Percentiles rank a stretch among this genome's conserved stretches.
Evolutionary conservation across 2,888 invertebrate species (phyloP).

Genomic region (Vannuccia rotundouncinata): DNA sequence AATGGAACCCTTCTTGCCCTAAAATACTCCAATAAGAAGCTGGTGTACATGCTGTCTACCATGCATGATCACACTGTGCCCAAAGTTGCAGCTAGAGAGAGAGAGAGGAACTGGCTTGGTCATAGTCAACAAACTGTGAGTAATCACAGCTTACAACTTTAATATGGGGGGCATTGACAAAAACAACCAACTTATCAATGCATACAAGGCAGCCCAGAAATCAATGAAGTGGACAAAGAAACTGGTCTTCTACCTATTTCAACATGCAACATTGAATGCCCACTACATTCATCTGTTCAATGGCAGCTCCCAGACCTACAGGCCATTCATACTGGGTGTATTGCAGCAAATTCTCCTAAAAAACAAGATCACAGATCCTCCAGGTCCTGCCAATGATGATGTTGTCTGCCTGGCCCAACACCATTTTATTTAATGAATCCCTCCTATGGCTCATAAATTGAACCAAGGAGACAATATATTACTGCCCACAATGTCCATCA

Average conservation of each 20-base stretch:
- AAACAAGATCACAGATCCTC: background rate
- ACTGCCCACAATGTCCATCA: conserved; percentile 31
- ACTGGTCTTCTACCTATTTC: conserved; percentile 21
- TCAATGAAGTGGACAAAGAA: conserved; percentile 25
- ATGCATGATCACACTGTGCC: conserved; percentile 8
- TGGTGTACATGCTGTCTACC: conserved; percentile 24
- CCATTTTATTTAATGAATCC: background rate
- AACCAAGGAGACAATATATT: conserved; percentile 22
- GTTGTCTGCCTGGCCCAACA: conserved; percentile 19
- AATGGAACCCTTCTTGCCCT: background rate
- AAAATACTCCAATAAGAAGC: conserved; percentile 5
- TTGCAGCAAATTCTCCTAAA: conserved; percentile 1
- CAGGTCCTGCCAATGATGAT: conserved; percentile 27
- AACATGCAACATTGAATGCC: conserved; percentile 26
- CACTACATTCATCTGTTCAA: conserved; percentile 27
- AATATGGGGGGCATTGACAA: conserved; percentile 20
- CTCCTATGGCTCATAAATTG: background rate
- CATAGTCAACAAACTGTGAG: background rate
- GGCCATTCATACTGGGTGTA: conserved; percentile 10
- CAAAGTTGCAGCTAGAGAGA: background rate
- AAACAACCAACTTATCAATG: conserved; percentile 1
- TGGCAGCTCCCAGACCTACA: conserved; percentile 17
- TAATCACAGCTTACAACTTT: background rate
- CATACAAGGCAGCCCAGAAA: background rate
- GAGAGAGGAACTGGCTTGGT: conserved; percentile 16